A percentile compares a stretch with the other conserved stretches of the same genome.
Conservation (phyloP, 2,888 invertebrate genomes). For the Lasioglossum morio region DNA sequence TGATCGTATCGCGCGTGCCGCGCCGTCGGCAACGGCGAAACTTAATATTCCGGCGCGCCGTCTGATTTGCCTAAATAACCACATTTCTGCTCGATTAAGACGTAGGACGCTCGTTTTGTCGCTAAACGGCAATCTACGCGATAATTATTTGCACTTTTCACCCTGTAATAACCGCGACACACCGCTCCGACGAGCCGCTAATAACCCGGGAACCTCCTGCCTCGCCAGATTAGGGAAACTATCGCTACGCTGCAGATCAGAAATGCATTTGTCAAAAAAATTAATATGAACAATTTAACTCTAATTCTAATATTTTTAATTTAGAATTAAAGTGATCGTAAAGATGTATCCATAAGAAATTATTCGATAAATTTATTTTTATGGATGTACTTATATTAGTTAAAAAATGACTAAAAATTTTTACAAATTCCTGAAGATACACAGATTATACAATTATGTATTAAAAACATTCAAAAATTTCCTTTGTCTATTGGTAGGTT, state of each 20-base stretch:
- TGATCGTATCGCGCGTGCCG: constrained; percentile 23
- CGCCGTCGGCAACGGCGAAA: neutral
- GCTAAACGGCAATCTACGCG: neutral
- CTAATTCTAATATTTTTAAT: no score
- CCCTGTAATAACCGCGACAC: neutral
- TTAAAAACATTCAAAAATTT: neutral
- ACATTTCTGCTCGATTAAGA: neutral
- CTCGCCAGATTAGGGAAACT: neutral
- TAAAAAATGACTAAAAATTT: no score
- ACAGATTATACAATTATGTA: neutral
- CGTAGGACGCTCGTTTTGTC: neutral
- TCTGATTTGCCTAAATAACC: constrained; percentile 19
- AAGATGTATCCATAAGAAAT: no score
- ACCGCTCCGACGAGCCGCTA: neutral
- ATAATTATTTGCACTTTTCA: neutral
- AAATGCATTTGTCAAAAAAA: no score
- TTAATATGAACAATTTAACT: neutral
- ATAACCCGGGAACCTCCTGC: neutral
- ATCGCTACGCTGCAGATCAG: neutral
- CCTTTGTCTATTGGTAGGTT: neutral
- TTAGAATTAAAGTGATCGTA: no score
- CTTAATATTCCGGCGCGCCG: constrained; percentile 12
- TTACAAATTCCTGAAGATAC: neutral
- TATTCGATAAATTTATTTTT: no score
- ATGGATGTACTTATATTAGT: no score